Base-by-base conservation (phyloP, 2,113 vertebrate species). In the Pycnonotus jocosus region DNA sequence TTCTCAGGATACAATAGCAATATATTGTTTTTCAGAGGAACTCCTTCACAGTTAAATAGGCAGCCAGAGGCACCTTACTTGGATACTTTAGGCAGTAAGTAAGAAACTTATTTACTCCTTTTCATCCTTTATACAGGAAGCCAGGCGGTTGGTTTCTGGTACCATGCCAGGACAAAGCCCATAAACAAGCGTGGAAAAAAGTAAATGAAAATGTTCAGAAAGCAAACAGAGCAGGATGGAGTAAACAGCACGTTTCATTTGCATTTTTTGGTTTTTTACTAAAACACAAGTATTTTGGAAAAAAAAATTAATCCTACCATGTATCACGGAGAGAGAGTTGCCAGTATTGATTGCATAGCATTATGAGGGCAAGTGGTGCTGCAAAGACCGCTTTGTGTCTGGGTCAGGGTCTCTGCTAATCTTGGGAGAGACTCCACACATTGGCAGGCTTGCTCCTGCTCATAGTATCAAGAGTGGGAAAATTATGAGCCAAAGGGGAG, bases 241-340 rank as follows among this genome's bases (percentile, higher is more conserved):
- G 40, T 71, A 90, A 91, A 68, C 6, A 33, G 8, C 9, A 16
- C 15, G 9, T 4, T 33, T 77, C 37, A 12, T 19, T 69, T 44
- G 21, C 1, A 0, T 16, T 65, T 72, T 54, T n/a, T 8, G 0
- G 0, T 33, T 35, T 53, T 83, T 76, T 18, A 5, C 37, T 23
- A n/a, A 45, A 65, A 28, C 9, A 27, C 8, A 50, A 30, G 4
- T 40, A 30, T 57, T n/a, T 12, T 13, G 37, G 47, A 1, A 21
- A n/a, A 35, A 40, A 6, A 23, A 5, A 7, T 19, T 47, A 56
- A 48, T 56, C 24, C 21, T 33, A 21, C 22, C 60, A 5, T 80
- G 2, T 28, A 33, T 54, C 2, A 10, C 16, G 9, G 31, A 73
- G 35, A 65, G 50, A 57, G 12, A 58, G 27, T 31, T 71, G 60